Base-by-base conservation (phyloP, 1,140 invertebrate genomes). In the Harlomillsia oculata region DNA sequence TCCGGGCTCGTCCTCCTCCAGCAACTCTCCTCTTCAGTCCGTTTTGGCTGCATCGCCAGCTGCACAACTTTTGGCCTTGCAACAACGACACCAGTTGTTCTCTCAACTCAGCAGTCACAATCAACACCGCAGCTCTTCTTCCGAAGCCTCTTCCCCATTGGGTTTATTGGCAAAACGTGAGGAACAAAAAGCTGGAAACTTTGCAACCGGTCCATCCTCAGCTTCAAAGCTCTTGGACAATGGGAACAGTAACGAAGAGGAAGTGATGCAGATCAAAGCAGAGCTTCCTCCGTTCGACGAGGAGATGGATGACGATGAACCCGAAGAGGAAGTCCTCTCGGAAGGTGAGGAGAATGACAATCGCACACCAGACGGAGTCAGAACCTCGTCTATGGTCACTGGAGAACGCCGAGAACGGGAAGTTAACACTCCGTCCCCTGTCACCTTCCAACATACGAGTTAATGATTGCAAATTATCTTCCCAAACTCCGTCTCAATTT, bases 11-110 rank as follows among this genome's bases (percentile, higher is more conserved):
- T 60, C 57, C 4, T 40, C 58, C 11, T 34, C 44, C 6, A 46
- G 34, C 30, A 56, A 39, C 13, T 52, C 48, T 48, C 54, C 55
- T 34, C 53, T 55, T 45, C 53, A 52, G 23, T 46, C 39, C 18
- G 53, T 29, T 11, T 14, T 29, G 18, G 48, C 16, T 14, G 29
- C 14, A 14, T 30, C 21, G 18, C 32, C 45, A 6, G 30, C 23
- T 25, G 26, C 29, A 21, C 53, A 55, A 21, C 44, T 48, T 25
- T 21, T 34, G 23, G 41, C 41, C 16, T 36, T 57, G 25, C 39
- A 18, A 79, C 34, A 75, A 76, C 44, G 75, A 77, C 72, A 62
- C 66, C 69, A 69, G 49, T 64, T 71, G 62, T 56, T 68, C 43
- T 67, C 68, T 37, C 66, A 68, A 59, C 67, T 71, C 67, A 13